Evolutionary conservation across 2,113 vertebrate genomes (phyloP), one percentile per base, ranked within the genome.

Genomic region (Pavo muticus): DNA sequence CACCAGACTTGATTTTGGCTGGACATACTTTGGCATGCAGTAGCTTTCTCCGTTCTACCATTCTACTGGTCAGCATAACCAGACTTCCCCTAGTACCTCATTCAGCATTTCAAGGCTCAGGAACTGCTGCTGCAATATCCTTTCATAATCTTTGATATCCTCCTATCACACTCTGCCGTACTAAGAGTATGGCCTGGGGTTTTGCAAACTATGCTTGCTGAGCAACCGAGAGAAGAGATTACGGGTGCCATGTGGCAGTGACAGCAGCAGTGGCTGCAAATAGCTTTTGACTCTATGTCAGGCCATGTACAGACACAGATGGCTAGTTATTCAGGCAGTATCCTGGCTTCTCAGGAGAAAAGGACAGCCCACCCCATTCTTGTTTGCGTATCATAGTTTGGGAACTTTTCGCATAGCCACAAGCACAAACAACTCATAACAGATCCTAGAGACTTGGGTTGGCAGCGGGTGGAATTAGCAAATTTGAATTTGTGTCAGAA

Each of bases 111-210:
- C 47, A 37, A n/a, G 65, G n/a, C 23, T 86, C 60, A 60, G 72
- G 64, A 88, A 45, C 75, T 94, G 82, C 80, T 77, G 50, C 83
- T 91, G 83, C 42, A 81, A 75, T 74, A 64, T 29, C 47, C 65
- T 71, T 54, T 73, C 57, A 47, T 77, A 59, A 74, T 88, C 29
- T 47, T 60, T 29, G 4, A 37, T 75, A 60, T 24, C 23, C 50
- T 84, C 15, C 50, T 74, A 24, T 12, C 67, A 32, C 32, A 20
- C 70, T 50, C 35, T 32, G 4, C 60, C 71, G 24, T 68, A 80
- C 56, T 56, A 60, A 59, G 76, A 81, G 4, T 12, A 8, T 32
- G 47, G 65, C 88, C 76, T 60, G 73, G 42, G 45, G 18, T 57
- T 83, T 73, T 91, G 56, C 39, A 19, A 35, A 14, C 50, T 35